phyloP scores from a whole-genome alignment of 2,797 vertebrate genomes.

The Tokudaia tokunoshimensis region DNA sequence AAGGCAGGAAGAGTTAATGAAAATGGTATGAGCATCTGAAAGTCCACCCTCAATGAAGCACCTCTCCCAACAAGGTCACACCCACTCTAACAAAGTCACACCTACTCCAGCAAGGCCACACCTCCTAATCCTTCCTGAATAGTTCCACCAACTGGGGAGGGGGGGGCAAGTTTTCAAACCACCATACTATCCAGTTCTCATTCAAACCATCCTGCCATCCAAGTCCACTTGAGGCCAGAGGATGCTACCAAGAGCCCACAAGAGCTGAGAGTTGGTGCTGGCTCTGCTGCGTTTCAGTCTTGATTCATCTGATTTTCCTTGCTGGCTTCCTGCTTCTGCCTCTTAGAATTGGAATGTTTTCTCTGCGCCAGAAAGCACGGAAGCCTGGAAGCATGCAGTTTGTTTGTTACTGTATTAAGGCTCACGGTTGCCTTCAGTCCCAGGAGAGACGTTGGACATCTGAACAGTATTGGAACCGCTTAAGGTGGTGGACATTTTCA shows the following conservation, averaged over 20 bases:
- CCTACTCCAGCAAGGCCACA: neutral
- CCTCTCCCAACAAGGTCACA: neutral
- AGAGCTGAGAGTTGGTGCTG: neutral
- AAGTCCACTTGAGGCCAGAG: neutral
- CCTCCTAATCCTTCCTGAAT: neutral
- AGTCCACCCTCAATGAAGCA: neutral
- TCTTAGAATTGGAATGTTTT: neutral
- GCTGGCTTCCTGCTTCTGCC: neutral
- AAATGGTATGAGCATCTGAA: neutral
- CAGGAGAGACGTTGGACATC: neutral
- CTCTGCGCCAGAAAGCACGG: neutral
- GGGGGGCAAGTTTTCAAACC: too few relatives aligned
- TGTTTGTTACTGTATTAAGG: neutral
- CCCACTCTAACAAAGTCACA: neutral
- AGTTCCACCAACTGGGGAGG: neutral
- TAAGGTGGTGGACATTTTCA: neutral
- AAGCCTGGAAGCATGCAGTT: neutral
- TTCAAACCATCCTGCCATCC: neutral
- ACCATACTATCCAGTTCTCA: neutral
- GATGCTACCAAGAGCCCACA: neutral
- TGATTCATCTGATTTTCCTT: neutral
- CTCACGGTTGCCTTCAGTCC: neutral
- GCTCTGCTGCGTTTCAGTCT: neutral
- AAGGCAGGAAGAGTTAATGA: neutral
- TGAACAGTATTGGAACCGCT: neutral